phyloP scores from a whole-genome alignment of 2,888 invertebrate genomes.

The Stramonita haemastoma region DNA sequence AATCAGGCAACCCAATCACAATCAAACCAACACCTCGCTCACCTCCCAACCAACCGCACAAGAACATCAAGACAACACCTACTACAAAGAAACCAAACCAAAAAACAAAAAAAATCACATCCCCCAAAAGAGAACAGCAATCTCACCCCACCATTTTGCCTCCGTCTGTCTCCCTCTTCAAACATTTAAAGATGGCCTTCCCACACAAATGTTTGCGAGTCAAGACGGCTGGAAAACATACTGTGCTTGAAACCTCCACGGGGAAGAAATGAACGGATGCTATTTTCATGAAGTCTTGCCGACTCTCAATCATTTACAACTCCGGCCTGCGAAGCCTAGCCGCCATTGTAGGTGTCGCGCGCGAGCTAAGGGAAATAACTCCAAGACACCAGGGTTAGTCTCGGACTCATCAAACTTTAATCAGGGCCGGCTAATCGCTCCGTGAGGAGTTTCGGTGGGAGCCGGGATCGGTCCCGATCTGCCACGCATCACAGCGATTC shows the following conservation, averaged over 20 bases:
- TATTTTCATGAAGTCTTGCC: neutral
- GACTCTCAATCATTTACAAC: conserved; percentile 30
- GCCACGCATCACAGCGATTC: no score
- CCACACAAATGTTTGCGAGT: neutral
- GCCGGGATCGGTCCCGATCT: no score
- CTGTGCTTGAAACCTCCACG: neutral
- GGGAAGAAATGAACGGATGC: neutral
- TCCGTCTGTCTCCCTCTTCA: neutral
- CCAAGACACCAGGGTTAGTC: conserved; percentile 15
- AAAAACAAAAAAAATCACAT: neutral
- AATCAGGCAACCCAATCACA: neutral
- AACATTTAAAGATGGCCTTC: conserved; percentile 13
- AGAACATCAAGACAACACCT: neutral
- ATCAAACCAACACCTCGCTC: neutral
- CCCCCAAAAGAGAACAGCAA: neutral
- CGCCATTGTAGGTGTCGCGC: neutral
- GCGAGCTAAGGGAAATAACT: conserved; percentile 19
- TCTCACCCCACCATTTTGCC: neutral
- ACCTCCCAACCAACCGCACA: neutral
- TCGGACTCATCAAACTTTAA: conserved; percentile 40
- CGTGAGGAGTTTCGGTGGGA: conserved; percentile 29
- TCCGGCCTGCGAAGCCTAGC: neutral
- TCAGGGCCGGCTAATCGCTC: conserved; percentile 40
- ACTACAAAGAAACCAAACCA: no score
- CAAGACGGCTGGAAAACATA: conserved; percentile 6